Base-by-base conservation (phyloP, 1,140 invertebrate species). In the Melanaphis sacchari region DNA sequence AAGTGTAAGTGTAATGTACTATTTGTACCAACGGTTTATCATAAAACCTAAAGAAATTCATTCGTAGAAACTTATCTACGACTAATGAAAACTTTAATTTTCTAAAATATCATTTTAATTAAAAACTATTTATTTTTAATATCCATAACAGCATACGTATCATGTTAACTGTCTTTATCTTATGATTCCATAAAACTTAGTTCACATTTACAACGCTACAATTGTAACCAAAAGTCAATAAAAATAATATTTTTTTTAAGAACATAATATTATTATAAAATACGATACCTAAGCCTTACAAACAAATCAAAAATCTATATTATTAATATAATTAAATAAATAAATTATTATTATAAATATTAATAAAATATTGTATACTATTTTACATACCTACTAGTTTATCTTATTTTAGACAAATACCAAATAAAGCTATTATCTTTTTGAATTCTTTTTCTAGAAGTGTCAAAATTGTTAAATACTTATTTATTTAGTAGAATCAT, bases 271-370 rank as follows among this genome's bases (percentile, higher is more conserved):
- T n/a, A 26, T n/a, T 49, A 26, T n/a, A 46, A n/a, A 26, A 87
- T n/a, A 87, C 21, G 21, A 87, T 87, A n/a, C n/a, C n/a, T n/a
- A 87, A 87, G 43, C 85, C 41, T 87, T 87, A 87, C 36, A 87
- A 87, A 87, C 41, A 46, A 87, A 46, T 36, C 31, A 46, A 87
- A 36, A 36, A 46, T 87, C 40, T 46, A 49, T 49, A 87, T 87
- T 84, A 84, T 36, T 40, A 38, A 9, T 82, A 82, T n/a, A n/a
- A n/a, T 40, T 26, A 84, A 26, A 46, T 46, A 8, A 18, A 46
- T 87, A 36, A 46, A 87, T 36, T 22, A 46, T n/a, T 87, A 87
- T 87, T n/a, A 49, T 87, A 46, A 7, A 87, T 87, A 5, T 43
- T n/a, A 87, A 87, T 87, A 1, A 43, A 87, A 43, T 87, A 31